Evolutionary conservation across 2,888 invertebrate genomes (phyloP).

Genomic region (Morpho achilles): DNA sequence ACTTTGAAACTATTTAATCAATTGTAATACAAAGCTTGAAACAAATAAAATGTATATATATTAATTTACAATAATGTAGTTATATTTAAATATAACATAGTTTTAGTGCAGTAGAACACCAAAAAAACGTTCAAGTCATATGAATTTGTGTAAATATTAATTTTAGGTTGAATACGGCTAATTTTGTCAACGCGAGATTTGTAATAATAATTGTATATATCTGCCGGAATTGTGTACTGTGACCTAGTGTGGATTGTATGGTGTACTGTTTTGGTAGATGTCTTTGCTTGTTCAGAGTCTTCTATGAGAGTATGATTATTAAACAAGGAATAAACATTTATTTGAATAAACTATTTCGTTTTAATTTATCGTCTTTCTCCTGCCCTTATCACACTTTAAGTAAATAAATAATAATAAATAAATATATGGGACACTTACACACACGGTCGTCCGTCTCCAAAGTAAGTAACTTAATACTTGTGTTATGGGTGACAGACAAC

Average conservation of each 20-base stretch:
- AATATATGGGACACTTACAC: too few species aligned
- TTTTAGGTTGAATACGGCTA: conserved; percentile 24
- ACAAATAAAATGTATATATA: conserved; percentile 15
- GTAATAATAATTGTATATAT: conserved; percentile 18
- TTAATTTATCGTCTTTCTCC: not conserved
- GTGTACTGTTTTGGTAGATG: conserved; percentile 7
- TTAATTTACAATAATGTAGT: conserved; percentile 3
- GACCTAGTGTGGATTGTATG: not conserved
- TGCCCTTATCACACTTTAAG: too few species aligned
- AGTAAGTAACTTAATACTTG: too few species aligned
- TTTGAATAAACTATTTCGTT: not conserved
- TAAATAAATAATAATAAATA: too few species aligned
- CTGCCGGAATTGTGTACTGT: conserved; percentile 11
- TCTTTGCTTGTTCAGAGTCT: conserved; percentile 9
- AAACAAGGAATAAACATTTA: not conserved
- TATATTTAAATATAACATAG: conserved; percentile 7
- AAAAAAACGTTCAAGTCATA: conserved; percentile 28
- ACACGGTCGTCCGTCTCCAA: too few species aligned
- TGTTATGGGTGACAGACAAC: too few species aligned
- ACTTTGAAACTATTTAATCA: not conserved
- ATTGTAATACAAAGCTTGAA: conserved; percentile 11
- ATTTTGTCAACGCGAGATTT: conserved; percentile 26
- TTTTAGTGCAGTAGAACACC: conserved; percentile 23
- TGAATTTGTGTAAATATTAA: conserved; percentile 28
- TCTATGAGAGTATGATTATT: conserved; percentile 3